Evolutionary conservation across 2,888 invertebrate species (phyloP).

Genomic region (Metacarcinus magister): DNA sequence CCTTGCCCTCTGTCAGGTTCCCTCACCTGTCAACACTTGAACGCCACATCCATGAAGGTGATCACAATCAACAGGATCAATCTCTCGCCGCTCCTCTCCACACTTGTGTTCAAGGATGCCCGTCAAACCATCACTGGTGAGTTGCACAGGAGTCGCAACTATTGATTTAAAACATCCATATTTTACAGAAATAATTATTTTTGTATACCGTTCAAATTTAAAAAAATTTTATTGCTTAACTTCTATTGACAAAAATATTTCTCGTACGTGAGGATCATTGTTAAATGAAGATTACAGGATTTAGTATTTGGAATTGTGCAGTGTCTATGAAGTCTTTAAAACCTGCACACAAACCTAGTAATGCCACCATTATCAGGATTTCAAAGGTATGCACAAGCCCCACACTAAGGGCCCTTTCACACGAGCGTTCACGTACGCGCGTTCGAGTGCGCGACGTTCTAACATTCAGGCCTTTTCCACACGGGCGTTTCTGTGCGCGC

Average conservation of each 20-base stretch:
- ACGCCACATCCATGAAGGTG: neutral
- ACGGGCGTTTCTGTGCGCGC: no score
- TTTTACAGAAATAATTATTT: neutral
- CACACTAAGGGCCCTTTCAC: neutral
- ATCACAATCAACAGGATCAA: neutral
- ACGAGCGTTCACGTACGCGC: no score
- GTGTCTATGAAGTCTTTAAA: neutral
- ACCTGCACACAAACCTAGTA: neutral
- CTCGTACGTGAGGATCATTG: neutral
- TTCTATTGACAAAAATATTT: no score
- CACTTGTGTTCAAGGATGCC: slow-evolving; percentile 26
- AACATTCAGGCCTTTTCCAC: no score
- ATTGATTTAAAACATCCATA: neutral
- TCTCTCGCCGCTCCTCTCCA: slow-evolving; percentile 39
- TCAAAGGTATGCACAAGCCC: neutral
- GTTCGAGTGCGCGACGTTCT: no score
- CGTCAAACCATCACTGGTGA: neutral
- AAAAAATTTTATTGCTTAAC: neutral
- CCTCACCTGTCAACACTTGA: slow-evolving; percentile 43
- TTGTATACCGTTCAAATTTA: neutral
- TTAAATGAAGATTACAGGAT: neutral
- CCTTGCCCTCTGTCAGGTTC: neutral
- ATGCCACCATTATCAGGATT: neutral
- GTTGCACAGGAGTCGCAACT: neutral
- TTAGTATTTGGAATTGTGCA: neutral